Evolutionary conservation across 53 echinoderm and acorn worm genomes (phyloP).

Genomic region (Holothuria leucospilota): DNA sequence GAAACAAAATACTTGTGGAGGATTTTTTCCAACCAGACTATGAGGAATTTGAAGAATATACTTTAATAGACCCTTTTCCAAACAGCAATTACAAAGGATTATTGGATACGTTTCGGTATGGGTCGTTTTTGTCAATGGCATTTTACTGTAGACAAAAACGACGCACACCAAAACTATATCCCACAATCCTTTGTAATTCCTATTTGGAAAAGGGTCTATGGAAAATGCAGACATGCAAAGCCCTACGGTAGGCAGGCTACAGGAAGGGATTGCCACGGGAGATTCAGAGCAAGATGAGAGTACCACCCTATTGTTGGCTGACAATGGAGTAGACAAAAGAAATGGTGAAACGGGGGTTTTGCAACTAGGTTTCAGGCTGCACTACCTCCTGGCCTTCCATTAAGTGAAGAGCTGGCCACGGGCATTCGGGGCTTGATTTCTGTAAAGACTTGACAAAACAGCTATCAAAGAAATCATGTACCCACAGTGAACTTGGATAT

Average conservation of each 20-base stretch:
- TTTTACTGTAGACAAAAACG: too few relatives aligned
- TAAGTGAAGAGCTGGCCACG: not conserved
- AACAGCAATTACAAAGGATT: too few relatives aligned
- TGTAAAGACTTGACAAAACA: not conserved
- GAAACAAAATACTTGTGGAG: not conserved
- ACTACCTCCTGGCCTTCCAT: not conserved
- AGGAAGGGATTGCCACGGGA: not conserved
- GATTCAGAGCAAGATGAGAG: not conserved
- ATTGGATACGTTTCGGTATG: too few relatives aligned
- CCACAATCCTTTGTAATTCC: too few relatives aligned
- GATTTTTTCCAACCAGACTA: constrained; percentile 11
- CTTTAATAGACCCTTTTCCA: not conserved
- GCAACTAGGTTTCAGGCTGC: too few relatives aligned
- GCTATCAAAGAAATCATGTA: constrained; percentile 22
- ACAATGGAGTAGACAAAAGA: too few relatives aligned
- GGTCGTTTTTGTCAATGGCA: too few relatives aligned
- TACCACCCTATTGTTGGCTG: not conserved
- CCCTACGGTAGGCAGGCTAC: not conserved
- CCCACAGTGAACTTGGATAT: not conserved
- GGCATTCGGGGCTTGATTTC: constrained; percentile 18
- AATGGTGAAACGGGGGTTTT: not conserved
- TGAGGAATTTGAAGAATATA: not conserved
- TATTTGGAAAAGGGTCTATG: too few relatives aligned
- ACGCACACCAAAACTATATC: too few relatives aligned
- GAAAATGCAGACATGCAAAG: not conserved